A percentile compares a stretch with the other conserved stretches of the same genome.
Conservation (phyloP, 2,888 invertebrate genomes). For the Himalopsyche tibetana region DNA sequence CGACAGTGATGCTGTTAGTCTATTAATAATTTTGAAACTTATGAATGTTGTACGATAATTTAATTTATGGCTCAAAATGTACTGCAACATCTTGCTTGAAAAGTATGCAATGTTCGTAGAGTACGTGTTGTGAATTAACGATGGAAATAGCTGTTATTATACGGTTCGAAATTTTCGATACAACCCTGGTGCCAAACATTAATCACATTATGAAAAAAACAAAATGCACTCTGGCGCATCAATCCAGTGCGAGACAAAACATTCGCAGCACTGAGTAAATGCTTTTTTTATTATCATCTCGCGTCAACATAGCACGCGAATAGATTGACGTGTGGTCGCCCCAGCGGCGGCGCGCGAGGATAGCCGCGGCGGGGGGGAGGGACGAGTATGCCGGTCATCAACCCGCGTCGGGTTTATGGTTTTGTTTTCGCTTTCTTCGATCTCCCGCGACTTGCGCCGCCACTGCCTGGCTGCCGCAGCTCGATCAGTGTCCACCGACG, state of each 20-base stretch:
- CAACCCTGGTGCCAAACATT: neutral
- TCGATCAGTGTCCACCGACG: slow-evolving; percentile 32
- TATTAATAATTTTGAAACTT: no score
- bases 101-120: no score
- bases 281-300: slow-evolving; percentile 12
- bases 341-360: slow-evolving; percentile 10
- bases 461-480: slow-evolving; percentile 45
- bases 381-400: slow-evolving; percentile 58
- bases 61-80: no score
- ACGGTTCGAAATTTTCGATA: neutral
- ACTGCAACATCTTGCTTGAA: no score
- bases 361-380: slow-evolving; percentile 39
- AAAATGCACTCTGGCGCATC: slow-evolving; percentile 13
- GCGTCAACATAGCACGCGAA: slow-evolving; percentile 23
- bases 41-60: no score
- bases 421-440: slow-evolving; percentile 69
- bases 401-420: slow-evolving; percentile 64
- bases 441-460: slow-evolving; percentile 62
- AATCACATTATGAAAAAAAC: neutral
- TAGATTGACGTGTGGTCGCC: slow-evolving; percentile 43
- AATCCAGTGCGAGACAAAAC: slow-evolving; percentile 31
- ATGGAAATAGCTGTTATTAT: neutral
- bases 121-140: no score
- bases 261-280: slow-evolving; percentile 29
- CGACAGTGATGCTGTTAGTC: no score